phyloP scores from a whole-genome alignment of 2,888 invertebrate genomes.

The Drosophila emarginata region DNA sequence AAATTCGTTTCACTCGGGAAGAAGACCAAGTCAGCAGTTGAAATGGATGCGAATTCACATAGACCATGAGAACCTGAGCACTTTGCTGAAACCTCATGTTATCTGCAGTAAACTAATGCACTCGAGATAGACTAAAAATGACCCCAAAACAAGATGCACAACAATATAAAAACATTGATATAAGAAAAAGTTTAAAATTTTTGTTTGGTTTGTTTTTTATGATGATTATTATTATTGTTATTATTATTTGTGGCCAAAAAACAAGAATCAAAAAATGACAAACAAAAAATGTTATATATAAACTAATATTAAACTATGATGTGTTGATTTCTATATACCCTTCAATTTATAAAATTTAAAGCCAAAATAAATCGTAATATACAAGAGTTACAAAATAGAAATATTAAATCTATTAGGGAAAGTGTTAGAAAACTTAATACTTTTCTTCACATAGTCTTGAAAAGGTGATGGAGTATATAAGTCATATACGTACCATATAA shows the following conservation, averaged over 20 bases:
- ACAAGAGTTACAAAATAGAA: no score
- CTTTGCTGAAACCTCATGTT: background rate
- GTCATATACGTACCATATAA: background rate
- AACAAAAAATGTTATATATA: background rate
- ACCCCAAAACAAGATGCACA: background rate
- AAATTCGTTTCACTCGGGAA: slow-evolving; percentile 23
- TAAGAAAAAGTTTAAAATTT: background rate
- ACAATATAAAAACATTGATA: background rate
- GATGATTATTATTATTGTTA: background rate
- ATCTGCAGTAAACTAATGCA: background rate
- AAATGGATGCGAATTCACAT: background rate
- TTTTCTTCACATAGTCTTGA: no score
- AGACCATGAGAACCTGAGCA: background rate
- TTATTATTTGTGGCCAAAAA: background rate
- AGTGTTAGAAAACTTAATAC: no score
- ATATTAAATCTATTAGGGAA: no score
- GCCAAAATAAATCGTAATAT: no score
- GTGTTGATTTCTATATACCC: background rate
- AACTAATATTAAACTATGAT: background rate
- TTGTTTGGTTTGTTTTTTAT: background rate
- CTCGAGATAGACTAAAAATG: background rate
- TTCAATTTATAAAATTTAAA: background rate
- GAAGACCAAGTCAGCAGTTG: background rate
- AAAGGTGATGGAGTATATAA: no score
- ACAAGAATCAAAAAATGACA: background rate